Evolutionary conservation across 92 coral and sea anemone species (phyloP), one percentile per base, ranked within the genome.

Genomic region (Nematostella vectensis): DNA sequence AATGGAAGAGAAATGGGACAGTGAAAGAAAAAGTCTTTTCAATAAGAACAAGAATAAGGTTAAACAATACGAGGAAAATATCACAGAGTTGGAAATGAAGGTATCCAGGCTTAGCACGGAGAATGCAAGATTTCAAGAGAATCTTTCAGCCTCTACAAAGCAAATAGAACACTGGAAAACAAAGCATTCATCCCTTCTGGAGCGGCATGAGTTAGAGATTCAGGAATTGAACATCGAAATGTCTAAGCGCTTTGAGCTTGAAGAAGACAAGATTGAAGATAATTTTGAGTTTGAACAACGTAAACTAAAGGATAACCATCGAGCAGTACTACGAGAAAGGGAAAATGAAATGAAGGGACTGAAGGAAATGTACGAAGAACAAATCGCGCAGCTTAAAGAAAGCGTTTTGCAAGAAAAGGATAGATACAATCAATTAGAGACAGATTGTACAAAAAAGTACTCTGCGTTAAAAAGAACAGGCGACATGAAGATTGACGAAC

Each of bases 201-300:
- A 70, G 25, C 71, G 57, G 29, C 71, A 67, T 24, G 80, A 75
- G 31, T 62, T 56, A 56, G 47, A 50, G 63, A 56, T 85, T 10
- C 64, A 74, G 18, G 72, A 53, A 15, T 50, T 75, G 25, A 60
- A 62, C 33, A 54, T 57, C 24, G 81, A 76, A 28, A 47, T 81
- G 68, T 68, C 69, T 43, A 81, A 85, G 37, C 61, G 59, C 26
- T 64, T 25, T 23, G 78, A 76, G 36, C 19, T 31, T 1, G 71
- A 64, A 24, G 74, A 77, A 60, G 83, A 74, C 10, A 67, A 77
- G 33, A 36, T 77, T 54, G 83, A 77, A 56, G 70, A 57, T 15
- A 62, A 29, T 25, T 55, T 50, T 47, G 37, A 60, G 3, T 62
- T 62, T 28, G 83, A 76, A 47, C 69, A 56, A 40, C 62, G 62